A percentile compares a stretch with the other conserved stretches of the same genome.
phyloP scores from a whole-genome alignment of 2,113 vertebrate genomes.

The Chloroceryle aenea region DNA sequence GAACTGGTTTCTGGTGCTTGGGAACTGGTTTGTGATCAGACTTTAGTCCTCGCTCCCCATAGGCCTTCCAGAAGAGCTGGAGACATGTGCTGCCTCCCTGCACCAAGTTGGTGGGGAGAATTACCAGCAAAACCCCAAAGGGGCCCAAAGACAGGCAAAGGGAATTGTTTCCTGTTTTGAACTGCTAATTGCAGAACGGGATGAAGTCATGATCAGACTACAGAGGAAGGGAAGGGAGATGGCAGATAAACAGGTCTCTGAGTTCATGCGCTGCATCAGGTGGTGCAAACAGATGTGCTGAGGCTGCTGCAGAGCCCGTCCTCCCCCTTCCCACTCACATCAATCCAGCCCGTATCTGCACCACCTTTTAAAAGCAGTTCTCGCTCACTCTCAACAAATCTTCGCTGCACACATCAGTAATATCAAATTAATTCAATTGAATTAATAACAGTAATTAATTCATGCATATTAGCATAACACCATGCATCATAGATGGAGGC shows the following conservation, averaged over 20 bases:
- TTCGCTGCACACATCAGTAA: slow-evolving; percentile 15
- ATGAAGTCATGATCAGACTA: neutral
- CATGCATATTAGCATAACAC: slow-evolving; percentile 71
- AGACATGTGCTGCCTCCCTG: neutral
- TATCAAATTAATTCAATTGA: slow-evolving; percentile 69
- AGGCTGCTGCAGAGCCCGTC: neutral
- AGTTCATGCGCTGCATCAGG: slow-evolving; percentile 4
- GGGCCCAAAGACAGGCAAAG: neutral
- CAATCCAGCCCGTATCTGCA: neutral
- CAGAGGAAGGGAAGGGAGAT: neutral
- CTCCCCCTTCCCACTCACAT: neutral
- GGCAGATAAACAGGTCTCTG: neutral
- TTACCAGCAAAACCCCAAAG: neutral
- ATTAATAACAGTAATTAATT: slow-evolving; percentile 76
- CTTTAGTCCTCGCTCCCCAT: rapidly evolving
- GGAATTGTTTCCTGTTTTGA: neutral
- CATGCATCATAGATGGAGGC: slow-evolving; percentile 68
- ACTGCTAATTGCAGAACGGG: neutral
- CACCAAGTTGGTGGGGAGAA: neutral
- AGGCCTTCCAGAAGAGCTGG: neutral
- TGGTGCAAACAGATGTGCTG: slow-evolving; percentile 27
- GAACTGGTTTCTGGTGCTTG: neutral
- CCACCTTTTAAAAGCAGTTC: neutral
- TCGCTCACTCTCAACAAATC: slow-evolving; percentile 13
- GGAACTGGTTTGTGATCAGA: neutral